Conservation (phyloP, 2,113 vertebrate species). For the Myotis brandtii region DNA sequence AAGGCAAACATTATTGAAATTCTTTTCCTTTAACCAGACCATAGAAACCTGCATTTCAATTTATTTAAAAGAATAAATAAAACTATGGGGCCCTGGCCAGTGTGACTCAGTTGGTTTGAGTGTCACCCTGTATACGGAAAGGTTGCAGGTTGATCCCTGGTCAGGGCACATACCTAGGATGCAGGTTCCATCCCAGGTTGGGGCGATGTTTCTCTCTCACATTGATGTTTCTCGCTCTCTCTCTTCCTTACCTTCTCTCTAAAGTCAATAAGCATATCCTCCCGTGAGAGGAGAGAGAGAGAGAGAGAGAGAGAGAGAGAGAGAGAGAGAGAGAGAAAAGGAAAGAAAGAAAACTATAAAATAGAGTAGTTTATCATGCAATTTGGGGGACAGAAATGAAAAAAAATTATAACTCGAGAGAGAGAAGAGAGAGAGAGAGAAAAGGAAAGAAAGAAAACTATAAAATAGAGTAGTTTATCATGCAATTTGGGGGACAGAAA, state of each 20-base stretch:
- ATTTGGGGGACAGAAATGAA: not conserved
- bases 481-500: not conserved
- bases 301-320: too few relatives aligned
- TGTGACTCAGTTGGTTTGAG: not conserved
- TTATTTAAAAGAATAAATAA: not conserved
- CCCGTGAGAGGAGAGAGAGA: not conserved
- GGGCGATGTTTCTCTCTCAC: not conserved
- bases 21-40: constrained; percentile 1
- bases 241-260: not conserved
- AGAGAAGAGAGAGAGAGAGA: too few relatives aligned
- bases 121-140: not conserved
- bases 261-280: not conserved
- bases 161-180: not conserved
- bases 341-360: not conserved
- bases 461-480: not conserved
- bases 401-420: not conserved
- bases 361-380: not conserved
- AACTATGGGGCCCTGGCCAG: not conserved
- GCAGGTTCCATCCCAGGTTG: not conserved
- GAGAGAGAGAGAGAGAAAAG: too few relatives aligned
- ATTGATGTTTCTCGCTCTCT: not conserved
- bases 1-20: constrained; percentile 8
- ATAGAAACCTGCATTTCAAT: not conserved
- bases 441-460: not conserved
- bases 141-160: not conserved